Base-by-base conservation (phyloP, 2,888 invertebrate species). In the Aphodius sticticus region DNA sequence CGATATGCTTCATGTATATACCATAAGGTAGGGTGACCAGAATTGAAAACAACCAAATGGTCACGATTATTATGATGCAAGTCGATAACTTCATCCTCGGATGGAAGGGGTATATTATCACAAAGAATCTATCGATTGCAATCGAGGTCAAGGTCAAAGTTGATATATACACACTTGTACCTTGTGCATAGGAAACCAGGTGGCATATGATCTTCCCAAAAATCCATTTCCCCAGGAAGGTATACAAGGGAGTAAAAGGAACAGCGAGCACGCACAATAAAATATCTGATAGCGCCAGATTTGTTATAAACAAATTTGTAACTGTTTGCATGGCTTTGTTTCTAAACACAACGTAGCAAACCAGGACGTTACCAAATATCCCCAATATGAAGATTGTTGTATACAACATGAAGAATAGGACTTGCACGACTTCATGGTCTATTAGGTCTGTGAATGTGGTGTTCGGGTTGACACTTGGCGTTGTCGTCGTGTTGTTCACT, bases 311-410 rank as follows among this genome's bases (percentile, higher is more conserved):
- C 77, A 98, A 93, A 88, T 99, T 99, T 4, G 99, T 99, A 69
- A 99, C 99, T 0, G 98, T 98, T 88, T 98, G 98, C 99, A 99
- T 99, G 37, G 96, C 95, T 84, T 94, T 95, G 89, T 98, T 99
- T 38, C 97, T 92, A 69, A 96, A 92, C 6, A 99, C 98, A 15
- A 99, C 98, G 87, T 95, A 98, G 86, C 97, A 97, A 26, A 99
- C 99, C 16, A 99, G 90, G 0, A 95, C 92, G 89, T 98, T 98
- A 0, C 98, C 98, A 84, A 95, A 94, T 0, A 97, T 91, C 2
- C 99, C 99, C 71, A 97, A 91, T 0, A 96, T 92, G 88, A 99
- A 99, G 82, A 98, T 96, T 14, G 93, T 91, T 6, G 94, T 93
- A 89, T 98, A 98, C 81, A 96, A 90, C 79, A 94, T 90, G 85